Percentiles rank a stretch among this genome's conserved stretches.
Conservation (phyloP, 92 coral and sea anemone genomes). For the Zoanthus solanderi region DNA sequence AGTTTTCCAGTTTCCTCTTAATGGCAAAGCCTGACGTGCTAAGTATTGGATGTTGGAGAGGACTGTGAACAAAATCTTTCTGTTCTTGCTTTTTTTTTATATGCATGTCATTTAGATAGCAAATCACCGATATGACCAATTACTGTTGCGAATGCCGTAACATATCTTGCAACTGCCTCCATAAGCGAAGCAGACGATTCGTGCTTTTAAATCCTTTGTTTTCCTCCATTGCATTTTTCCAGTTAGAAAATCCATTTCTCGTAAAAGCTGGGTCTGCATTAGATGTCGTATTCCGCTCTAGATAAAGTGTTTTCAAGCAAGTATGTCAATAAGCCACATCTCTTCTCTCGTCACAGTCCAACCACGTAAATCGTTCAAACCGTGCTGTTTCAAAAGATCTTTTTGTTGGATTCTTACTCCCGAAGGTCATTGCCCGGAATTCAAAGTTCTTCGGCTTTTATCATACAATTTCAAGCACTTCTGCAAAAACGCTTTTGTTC, state of each 20-base stretch:
- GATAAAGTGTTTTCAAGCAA: constrained; percentile 48
- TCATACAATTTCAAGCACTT: too few relatives aligned
- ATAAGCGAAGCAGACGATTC: constrained; percentile 48
- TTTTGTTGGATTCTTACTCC: neutral
- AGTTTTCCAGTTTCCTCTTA: constrained; percentile 57
- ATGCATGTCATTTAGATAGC: neutral
- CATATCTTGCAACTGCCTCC: constrained; percentile 60
- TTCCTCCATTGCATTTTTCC: constrained; percentile 48
- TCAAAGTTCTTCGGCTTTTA: constrained; percentile 3
- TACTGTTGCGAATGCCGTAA: constrained; percentile 18
- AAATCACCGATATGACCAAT: neutral
- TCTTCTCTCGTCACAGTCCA: constrained; percentile 23
- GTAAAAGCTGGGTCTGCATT: constrained; percentile 1
- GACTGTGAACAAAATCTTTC: constrained; percentile 57
- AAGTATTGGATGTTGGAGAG: constrained; percentile 58
- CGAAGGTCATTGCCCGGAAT: neutral
- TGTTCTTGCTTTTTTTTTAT: neutral
- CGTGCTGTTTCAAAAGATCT: constrained; percentile 40
- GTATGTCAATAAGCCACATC: constrained; percentile 48
- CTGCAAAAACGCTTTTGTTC: too few relatives aligned
- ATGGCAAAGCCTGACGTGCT: constrained; percentile 60
- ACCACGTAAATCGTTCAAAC: constrained; percentile 55
- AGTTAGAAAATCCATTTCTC: neutral
- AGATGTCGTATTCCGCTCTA: neutral
- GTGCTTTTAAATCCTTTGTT: constrained; percentile 53